These are phyloP conservation scores for Sipha flava DNA, from an alignment of 1,140 invertebrate species.

Conservation along the genomic window DNA sequence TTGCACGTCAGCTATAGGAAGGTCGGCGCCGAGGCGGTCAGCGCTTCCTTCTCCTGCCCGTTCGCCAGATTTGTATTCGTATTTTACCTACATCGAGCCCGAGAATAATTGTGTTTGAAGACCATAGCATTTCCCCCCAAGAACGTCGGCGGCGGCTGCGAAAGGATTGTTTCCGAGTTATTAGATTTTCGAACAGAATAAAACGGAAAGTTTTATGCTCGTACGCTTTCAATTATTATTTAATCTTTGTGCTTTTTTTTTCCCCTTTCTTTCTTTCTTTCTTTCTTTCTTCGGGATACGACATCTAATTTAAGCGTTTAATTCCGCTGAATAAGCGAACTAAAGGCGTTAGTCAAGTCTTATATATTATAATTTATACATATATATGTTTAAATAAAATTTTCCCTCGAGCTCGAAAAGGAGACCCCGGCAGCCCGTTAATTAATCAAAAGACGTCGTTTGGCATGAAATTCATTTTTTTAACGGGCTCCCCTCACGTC, in stretches of 20 bases:
- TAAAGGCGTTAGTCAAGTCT: constrained; percentile 10
- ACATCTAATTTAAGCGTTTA: constrained; percentile 21
- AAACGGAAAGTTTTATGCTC: neutral
- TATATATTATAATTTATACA: neutral
- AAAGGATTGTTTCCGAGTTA: constrained; percentile 1
- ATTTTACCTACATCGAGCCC: no score
- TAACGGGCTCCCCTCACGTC: neutral
- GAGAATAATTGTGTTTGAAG: no score
- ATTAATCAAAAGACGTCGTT: constrained; percentile 21
- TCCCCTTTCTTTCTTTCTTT: neutral
- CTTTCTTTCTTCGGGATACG: neutral
- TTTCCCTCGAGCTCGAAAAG: neutral
- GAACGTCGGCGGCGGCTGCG: neutral
- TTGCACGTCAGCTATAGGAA: no score
- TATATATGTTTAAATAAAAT: neutral
- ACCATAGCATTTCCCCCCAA: neutral
- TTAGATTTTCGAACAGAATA: neutral
- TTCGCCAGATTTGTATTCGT: no score
- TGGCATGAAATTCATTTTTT: constrained; percentile 15
- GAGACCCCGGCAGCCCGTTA: neutral
- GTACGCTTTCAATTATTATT: constrained; percentile 16
- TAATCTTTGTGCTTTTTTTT: no score
- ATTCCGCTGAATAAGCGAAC: constrained; percentile 16
- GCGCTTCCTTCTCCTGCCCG: no score
- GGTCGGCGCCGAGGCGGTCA: no score